Base-by-base conservation (phyloP, 2,888 invertebrate species). In the Augiades crinisus region DNA sequence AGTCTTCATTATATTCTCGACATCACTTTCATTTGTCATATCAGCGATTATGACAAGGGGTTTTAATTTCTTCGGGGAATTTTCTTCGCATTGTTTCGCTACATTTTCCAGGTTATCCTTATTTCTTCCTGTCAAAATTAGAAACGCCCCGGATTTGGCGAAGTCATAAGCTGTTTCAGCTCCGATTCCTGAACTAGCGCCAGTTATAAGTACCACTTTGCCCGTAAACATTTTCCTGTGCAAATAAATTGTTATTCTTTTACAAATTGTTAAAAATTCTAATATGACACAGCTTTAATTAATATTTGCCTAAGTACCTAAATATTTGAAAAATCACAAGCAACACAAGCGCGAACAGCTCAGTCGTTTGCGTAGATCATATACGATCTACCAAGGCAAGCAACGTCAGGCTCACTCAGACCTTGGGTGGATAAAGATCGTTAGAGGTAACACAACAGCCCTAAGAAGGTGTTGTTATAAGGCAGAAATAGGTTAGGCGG, bases 131-230 rank as follows among this genome's bases (percentile, higher is more conserved):
- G 90, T 93, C 69, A 92, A 91, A 14, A 92, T 90, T 16, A 95
- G 64, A 24, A 77, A 80, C 1, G 93, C 94, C 40, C 93, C 93
- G 3, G 92, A 79, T 67, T 92, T 91, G 0, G 94, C 90, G 64
- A 95, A 94, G 58, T 93, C 91, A 0, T 92, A 49, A 0, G 95
- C 94, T 2, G 94, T 92, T 47, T 92, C 93, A 4, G 93, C 92
- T 10, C 95, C 95, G 55, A 95, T 95, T 0, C 95, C 95, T 3
- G 94, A 94, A 70, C 94, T 94, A 1, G 94, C 94, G 12, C 95
- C 95, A 6, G 93, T 93, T 30, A 93, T 87, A 16, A 93, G 76
- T 3, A 92, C 87, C 5, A 93, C 92, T 85, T 93, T 93, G 49
- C 88, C 83, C 17, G 79, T 75, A 60, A 93, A 92, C 87, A 88